A percentile compares a stretch with the other conserved stretches of the same genome.
phyloP scores from a whole-genome alignment of 2,888 invertebrate species.

The Hydropsyche betteni region DNA sequence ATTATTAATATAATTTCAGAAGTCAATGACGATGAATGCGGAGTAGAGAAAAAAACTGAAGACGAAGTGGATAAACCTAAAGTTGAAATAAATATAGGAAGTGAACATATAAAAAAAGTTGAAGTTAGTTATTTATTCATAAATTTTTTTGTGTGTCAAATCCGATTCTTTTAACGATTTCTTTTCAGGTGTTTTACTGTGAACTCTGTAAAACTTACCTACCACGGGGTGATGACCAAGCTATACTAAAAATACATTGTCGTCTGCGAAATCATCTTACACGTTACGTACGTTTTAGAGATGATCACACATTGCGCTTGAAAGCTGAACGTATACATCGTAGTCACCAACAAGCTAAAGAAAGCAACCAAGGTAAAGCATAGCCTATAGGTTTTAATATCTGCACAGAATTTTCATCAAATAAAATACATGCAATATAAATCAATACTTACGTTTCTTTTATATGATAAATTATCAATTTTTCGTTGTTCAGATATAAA shows the following conservation, averaged over 20 bases:
- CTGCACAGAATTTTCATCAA: neutral
- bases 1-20: constrained; percentile 31
- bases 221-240: constrained; percentile 68
- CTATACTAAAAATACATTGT: constrained; percentile 76
- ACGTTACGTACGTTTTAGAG: constrained; percentile 79
- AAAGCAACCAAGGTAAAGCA: constrained; percentile 41
- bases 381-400: neutral
- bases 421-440: neutral
- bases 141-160: neutral
- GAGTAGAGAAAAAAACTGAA: constrained; percentile 67
- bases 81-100: constrained; percentile 77
- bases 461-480: neutral
- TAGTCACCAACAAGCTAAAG: constrained; percentile 62
- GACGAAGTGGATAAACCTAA: constrained; percentile 65
- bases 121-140: constrained; percentile 64
- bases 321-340: constrained; percentile 76
- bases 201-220: constrained; percentile 82
- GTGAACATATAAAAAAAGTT: constrained; percentile 79
- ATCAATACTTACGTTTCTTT: neutral
- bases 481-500: constrained; percentile 49
- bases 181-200: constrained; percentile 72
- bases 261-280: constrained; percentile 79
- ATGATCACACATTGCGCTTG: constrained; percentile 76
- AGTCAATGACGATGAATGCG: constrained; percentile 67
- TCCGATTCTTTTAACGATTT: neutral